Conservation (phyloP, 2,888 invertebrate genomes). For the Mylabris sibirica region DNA sequence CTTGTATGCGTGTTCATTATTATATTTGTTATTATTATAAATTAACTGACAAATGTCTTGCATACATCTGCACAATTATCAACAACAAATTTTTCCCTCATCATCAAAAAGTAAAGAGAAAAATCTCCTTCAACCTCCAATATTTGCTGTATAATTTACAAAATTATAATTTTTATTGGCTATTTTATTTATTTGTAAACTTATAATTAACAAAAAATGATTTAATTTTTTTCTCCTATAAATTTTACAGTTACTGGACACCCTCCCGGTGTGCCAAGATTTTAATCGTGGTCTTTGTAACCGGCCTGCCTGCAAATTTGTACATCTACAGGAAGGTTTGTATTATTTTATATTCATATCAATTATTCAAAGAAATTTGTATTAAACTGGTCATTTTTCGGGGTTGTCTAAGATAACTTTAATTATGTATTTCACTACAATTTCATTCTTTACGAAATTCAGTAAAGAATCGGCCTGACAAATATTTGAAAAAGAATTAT, state of each 20-base stretch:
- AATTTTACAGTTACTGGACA: constrained; percentile 97
- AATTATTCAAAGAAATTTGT: too few species aligned
- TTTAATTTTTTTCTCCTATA: constrained; percentile 30
- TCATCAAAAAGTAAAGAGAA: constrained; percentile 32
- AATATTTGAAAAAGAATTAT: too few species aligned
- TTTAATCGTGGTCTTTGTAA: constrained; percentile 98
- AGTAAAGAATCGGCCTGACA: too few species aligned
- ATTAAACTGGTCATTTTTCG: too few species aligned
- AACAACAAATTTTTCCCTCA: constrained; percentile 36
- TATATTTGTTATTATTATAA: constrained; percentile 19
- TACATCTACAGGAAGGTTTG: constrained; percentile 94
- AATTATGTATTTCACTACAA: too few species aligned
- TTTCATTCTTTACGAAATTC: too few species aligned
- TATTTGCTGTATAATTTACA: constrained; percentile 24
- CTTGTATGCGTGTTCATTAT: constrained; percentile 53
- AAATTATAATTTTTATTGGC: constrained; percentile 5
- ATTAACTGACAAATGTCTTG: constrained; percentile 36
- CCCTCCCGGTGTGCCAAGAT: constrained; percentile 99
- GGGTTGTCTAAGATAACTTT: too few species aligned
- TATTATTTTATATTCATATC: constrained; percentile 39
- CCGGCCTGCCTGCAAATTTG: constrained; percentile 97
- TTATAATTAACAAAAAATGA: background rate
- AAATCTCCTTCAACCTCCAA: background rate
- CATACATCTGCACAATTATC: constrained; percentile 52
- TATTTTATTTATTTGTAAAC: background rate